Percentiles rank a stretch among this genome's conserved stretches.
phyloP scores from a whole-genome alignment of 2,888 invertebrate species.

The Teleogryllus oceanicus region DNA sequence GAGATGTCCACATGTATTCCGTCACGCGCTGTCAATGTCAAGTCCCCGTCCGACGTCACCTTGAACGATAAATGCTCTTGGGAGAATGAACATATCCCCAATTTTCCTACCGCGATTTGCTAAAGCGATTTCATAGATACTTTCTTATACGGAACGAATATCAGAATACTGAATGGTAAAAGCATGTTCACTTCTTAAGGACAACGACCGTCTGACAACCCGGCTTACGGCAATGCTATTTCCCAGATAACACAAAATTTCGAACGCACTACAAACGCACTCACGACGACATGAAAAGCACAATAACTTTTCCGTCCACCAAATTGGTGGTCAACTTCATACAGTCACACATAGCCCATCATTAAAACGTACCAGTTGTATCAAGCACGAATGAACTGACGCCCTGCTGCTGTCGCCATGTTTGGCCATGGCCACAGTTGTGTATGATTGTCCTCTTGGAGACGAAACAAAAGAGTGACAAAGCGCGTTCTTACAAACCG shows the following conservation, averaged over 20 bases:
- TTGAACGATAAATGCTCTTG: too few species aligned
- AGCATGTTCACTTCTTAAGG: too few species aligned
- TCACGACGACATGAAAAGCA: not conserved
- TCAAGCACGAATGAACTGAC: constrained; percentile 27
- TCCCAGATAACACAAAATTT: not conserved
- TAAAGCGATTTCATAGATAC: too few species aligned
- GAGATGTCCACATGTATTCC: too few species aligned
- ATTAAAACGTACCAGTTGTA: constrained; percentile 29
- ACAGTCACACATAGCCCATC: not conserved
- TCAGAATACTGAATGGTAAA: too few species aligned
- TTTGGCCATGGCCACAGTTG: constrained; percentile 18
- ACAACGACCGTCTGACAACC: too few species aligned
- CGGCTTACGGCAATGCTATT: not conserved
- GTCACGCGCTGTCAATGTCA: too few species aligned
- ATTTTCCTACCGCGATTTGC: too few species aligned
- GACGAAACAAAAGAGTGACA: constrained; percentile 25
- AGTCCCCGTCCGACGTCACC: too few species aligned
- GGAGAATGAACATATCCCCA: too few species aligned
- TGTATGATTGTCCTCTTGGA: constrained; percentile 21
- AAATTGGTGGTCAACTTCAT: constrained; percentile 3
- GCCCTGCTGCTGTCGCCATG: constrained; percentile 28
- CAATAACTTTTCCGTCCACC: not conserved
- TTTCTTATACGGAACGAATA: too few species aligned
- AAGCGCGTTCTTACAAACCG: not conserved
- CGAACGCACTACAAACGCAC: not conserved